Conservation (phyloP, 2,113 vertebrate species). For the Lasiurus cinereus region DNA sequence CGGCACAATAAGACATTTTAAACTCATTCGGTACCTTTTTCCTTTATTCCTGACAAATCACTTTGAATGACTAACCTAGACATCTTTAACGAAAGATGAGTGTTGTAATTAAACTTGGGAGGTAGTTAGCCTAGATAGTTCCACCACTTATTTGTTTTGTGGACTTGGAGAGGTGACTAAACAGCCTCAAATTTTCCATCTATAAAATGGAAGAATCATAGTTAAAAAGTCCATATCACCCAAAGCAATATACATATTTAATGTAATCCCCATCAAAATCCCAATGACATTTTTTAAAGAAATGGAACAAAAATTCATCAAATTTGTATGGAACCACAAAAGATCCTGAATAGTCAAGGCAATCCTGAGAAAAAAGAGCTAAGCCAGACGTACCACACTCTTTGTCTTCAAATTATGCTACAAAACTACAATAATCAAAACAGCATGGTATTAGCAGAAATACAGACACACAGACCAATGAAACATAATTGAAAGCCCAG, state of each 20-base stretch:
- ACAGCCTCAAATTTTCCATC: not conserved
- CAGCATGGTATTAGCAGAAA: not conserved
- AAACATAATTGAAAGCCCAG: not conserved
- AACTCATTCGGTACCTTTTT: not conserved
- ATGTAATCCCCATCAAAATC: not conserved
- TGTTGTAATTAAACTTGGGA: not conserved
- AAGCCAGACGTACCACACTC: not conserved
- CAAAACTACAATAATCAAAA: not conserved
- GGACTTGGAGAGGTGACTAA: not conserved
- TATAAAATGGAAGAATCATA: not conserved
- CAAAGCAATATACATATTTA: not conserved
- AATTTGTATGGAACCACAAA: not conserved
- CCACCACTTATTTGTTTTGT: not conserved
- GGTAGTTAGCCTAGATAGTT: not conserved
- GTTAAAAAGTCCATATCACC: not conserved
- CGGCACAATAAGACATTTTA: too few relatives aligned
- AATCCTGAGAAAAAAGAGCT: not conserved
- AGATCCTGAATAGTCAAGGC: not conserved
- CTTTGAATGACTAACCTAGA: conserved; percentile 1
- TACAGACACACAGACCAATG: not conserved
- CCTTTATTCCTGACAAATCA: not conserved
- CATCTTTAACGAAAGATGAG: not conserved
- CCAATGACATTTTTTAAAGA: not conserved
- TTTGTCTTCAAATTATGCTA: not conserved
- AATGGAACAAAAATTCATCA: not conserved